Base-by-base conservation (phyloP, 2,113 vertebrate genomes). In the Rhizomys pruinosus region DNA sequence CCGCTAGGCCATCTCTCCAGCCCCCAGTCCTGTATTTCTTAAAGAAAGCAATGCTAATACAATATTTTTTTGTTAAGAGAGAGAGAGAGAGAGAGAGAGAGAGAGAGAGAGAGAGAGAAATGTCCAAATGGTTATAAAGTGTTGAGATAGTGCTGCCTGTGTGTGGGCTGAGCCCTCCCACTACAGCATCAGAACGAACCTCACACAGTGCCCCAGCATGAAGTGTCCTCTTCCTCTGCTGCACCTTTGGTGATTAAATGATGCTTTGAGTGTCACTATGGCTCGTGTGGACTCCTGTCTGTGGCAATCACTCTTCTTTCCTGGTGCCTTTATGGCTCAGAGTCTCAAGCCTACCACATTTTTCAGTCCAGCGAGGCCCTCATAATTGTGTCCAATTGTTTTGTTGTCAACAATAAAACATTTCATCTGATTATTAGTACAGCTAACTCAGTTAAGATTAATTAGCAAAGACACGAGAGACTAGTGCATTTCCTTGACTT, bases 361-460 rank as follows among this genome's bases (percentile, higher is more conserved):
- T 47, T 20, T 25, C 7, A 23, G 15, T 71, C 25, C 20, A 73
- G n/a, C 9, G 17, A 44, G n/a, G 63, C 16, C 61, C 29, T 84
- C 3, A 32, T 52, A 39, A 32, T 64, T 39, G 12, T 47, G 59
- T 82, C 34, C 44, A 37, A 68, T 79, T 42, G 4, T 68, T 90
- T 71, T 71, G 82, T 37, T 71, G 19, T 76, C 61, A 81, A 34
- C 81, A 94, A 55, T 16, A 25, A 68, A 59, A 78, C 59, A 1
- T 84, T 78, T 87, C 37, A 71, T 29, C 59, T 73, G 52, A 47
- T 84, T 57, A 8, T 92, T 90, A 63, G n/a, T 85, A 90, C 32
- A 17, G n/a, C 39, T 44, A 63, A 20, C 7, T 85, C 69, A 69
- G 19, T 25, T 57, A 25, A 78, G 17, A 61, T 64, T 72, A 17